A percentile compares a stretch with the other conserved stretches of the same genome.
phyloP scores from a whole-genome alignment of 2,113 vertebrate genomes.

The Synodontis membranacea region DNA sequence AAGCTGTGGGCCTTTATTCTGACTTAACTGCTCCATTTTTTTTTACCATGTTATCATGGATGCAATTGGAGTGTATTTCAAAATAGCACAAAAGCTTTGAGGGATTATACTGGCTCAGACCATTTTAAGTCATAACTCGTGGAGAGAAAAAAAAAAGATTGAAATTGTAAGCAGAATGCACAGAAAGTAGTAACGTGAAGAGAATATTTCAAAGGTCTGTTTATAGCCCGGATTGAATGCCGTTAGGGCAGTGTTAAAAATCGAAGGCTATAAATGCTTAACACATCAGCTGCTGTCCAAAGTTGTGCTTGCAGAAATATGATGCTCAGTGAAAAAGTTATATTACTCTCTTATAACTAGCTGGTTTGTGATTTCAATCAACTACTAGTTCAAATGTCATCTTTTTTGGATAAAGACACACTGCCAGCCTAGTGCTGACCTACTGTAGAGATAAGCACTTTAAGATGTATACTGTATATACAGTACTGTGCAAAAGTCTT shows the following conservation, averaged over 20 bases:
- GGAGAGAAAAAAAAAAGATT: not conserved
- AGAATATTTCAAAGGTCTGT: not conserved
- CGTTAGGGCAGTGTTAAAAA: not conserved
- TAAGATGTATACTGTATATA: constrained; percentile 2
- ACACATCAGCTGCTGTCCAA: not conserved
- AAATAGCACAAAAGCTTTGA: constrained; percentile 21
- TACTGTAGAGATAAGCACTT: constrained; percentile 3
- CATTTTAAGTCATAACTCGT: not conserved
- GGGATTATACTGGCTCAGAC: constrained; percentile 7
- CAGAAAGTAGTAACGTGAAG: not conserved
- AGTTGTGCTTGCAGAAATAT: not conserved
- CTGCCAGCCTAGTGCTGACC: not conserved
- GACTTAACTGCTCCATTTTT: constrained; percentile 36
- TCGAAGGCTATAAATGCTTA: not conserved
- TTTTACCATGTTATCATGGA: constrained; percentile 29
- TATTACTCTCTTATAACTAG: not conserved
- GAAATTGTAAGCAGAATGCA: constrained; percentile 1
- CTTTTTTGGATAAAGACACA: constrained; percentile 28
- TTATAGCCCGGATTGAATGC: not conserved
- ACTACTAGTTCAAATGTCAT: not conserved
- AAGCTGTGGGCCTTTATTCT: not conserved
- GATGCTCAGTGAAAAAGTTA: not conserved
- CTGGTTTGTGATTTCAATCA: constrained; percentile 20
- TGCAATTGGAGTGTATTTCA: constrained; percentile 3
- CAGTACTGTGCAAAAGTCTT: too few species aligned